Evolutionary conservation across 2,888 invertebrate species (phyloP).

Genomic region (Cantharis lateralis): DNA sequence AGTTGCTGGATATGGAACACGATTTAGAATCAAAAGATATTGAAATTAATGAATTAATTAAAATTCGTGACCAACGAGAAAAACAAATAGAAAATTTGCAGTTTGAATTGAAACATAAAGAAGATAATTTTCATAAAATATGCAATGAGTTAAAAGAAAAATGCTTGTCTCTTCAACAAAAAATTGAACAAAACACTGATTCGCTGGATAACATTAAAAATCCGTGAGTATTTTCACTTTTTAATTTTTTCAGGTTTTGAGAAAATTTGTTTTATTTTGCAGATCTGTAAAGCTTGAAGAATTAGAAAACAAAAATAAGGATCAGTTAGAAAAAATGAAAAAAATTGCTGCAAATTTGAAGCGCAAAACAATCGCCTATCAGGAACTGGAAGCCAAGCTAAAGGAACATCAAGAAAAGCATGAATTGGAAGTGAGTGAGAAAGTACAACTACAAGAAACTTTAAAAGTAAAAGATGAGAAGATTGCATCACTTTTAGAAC

Average conservation of each 20-base stretch:
- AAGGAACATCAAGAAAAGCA: slow-evolving; percentile 46
- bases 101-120: slow-evolving; percentile 54
- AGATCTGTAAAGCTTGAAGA: slow-evolving; percentile 48
- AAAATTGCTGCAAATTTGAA: slow-evolving; percentile 78
- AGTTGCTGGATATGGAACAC: slow-evolving; percentile 61
- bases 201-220: slow-evolving; percentile 48
- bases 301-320: slow-evolving; percentile 68
- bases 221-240: slow-evolving; percentile 38
- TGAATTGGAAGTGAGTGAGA: slow-evolving; percentile 45
- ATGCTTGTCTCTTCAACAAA: slow-evolving; percentile 47
- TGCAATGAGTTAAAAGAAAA: slow-evolving; percentile 52
- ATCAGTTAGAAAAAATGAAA: slow-evolving; percentile 76
- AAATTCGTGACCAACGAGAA: slow-evolving; percentile 52
- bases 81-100: slow-evolving; percentile 53
- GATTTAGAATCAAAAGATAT: slow-evolving; percentile 57
- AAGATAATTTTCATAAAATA: slow-evolving; percentile 50
- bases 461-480: slow-evolving; percentile 33
- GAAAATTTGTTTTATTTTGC: background rate
- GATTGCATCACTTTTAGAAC: slow-evolving; percentile 40
- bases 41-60: slow-evolving; percentile 56
- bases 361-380: slow-evolving; percentile 69
- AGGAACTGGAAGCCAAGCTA: slow-evolving; percentile 66
- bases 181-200: slow-evolving; percentile 48
- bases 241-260: background rate
- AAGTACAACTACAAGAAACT: slow-evolving; percentile 36